These are phyloP conservation scores for Schizaphis graminum DNA, from an alignment of 2,888 invertebrate species.

Conservation along the genomic window DNA sequence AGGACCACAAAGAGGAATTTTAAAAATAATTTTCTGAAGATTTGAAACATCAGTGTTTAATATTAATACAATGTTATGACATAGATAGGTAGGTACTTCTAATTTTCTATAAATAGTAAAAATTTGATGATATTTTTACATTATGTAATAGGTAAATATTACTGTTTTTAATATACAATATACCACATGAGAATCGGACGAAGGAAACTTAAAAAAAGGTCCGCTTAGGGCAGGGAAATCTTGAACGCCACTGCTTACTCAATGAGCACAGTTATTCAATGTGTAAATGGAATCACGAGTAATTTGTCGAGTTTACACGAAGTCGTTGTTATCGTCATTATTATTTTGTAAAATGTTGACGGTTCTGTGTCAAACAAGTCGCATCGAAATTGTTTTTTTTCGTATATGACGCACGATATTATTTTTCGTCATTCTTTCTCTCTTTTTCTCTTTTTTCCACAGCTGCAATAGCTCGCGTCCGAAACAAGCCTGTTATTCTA, in stretches of 20 bases:
- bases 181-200: neutral
- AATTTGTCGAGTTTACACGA: slow-evolving; percentile 9
- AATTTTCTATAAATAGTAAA: neutral
- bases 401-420: neutral
- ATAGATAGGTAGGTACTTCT: neutral
- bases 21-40: no score
- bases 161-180: neutral
- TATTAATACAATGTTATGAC: no score
- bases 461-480: neutral
- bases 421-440: neutral
- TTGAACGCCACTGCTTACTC: neutral
- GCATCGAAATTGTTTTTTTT: slow-evolving; percentile 38
- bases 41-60: no score
- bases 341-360: slow-evolving; percentile 3
- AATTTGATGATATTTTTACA: neutral
- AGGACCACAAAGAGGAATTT: no score
- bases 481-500: slow-evolving; percentile 18
- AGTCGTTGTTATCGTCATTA: neutral
- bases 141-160: neutral
- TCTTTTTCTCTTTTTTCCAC: neutral
- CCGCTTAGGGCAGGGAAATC: neutral
- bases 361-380: neutral
- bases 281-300: neutral
- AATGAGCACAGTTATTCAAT: neutral
- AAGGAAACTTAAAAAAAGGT: neutral